Conservation (phyloP, 2,888 invertebrate species). For the Atherix ibis region DNA sequence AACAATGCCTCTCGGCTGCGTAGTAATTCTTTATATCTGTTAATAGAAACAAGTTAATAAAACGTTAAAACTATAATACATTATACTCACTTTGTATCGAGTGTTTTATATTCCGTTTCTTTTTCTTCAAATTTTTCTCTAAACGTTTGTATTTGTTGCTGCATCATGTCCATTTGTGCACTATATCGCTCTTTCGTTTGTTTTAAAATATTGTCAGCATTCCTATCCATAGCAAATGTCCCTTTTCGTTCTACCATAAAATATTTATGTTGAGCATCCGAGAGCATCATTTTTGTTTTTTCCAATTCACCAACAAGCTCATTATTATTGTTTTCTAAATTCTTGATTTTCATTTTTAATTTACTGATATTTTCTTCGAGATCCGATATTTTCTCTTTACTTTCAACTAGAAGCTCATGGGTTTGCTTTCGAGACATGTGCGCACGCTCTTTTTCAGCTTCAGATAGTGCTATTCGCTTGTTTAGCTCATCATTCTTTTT, state of each 20-base stretch:
- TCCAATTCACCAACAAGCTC: slow-evolving; percentile 38
- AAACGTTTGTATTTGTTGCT: slow-evolving; percentile 33
- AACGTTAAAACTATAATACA: no score
- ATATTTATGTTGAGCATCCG: slow-evolving; percentile 33
- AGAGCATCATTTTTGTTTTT: slow-evolving; percentile 36
- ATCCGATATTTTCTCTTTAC: slow-evolving; percentile 27
- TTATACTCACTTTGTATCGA: slow-evolving; percentile 33
- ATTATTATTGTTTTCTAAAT: slow-evolving; percentile 31
- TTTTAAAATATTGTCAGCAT: slow-evolving; percentile 28
- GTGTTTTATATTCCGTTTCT: slow-evolving; percentile 38
- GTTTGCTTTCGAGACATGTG: slow-evolving; percentile 42
- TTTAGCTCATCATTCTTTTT: slow-evolving; percentile 31
- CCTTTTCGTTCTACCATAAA: slow-evolving; percentile 27
- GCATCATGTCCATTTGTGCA: slow-evolving; percentile 34
- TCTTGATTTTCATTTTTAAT: slow-evolving; percentile 31
- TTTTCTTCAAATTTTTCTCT: slow-evolving; percentile 30
- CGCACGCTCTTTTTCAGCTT: slow-evolving; percentile 44
- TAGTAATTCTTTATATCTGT: slow-evolving; percentile 39
- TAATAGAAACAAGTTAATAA: no score
- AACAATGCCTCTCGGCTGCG: slow-evolving; percentile 43
- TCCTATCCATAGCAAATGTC: slow-evolving; percentile 22
- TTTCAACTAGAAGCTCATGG: slow-evolving; percentile 43
- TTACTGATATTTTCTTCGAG: slow-evolving; percentile 23
- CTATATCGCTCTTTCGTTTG: slow-evolving; percentile 35
- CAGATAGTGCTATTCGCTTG: slow-evolving; percentile 39